Conservation (phyloP, 2,888 invertebrate genomes). For the Scaptomyza cyrtandrae region DNA sequence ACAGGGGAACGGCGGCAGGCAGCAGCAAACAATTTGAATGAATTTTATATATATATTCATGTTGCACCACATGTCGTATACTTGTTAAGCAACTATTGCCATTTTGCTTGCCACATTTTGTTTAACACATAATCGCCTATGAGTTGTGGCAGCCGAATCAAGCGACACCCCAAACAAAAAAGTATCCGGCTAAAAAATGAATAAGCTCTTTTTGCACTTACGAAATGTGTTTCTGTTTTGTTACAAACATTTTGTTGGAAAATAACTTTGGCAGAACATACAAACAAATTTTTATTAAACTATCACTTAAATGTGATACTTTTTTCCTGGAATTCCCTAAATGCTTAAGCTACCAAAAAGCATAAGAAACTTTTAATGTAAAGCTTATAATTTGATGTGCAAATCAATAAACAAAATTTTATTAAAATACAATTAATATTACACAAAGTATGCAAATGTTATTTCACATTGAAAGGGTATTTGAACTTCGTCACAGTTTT, state of each 20-base stretch:
- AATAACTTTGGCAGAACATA: too few relatives aligned
- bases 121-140: too few relatives aligned
- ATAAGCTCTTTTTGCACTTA: constrained; percentile 21
- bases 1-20: neutral
- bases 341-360: too few relatives aligned
- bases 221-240: neutral
- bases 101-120: constrained; percentile 37
- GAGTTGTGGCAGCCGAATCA: constrained; percentile 15
- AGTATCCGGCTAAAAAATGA: constrained; percentile 49
- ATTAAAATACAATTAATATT: too few relatives aligned
- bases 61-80: constrained; percentile 66
- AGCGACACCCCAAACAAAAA: constrained; percentile 9
- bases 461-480: constrained; percentile 1
- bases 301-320: too few relatives aligned
- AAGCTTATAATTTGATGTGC: too few relatives aligned
- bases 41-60: constrained; percentile 40
- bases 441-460: too few relatives aligned
- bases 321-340: too few relatives aligned
- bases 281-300: too few relatives aligned
- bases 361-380: too few relatives aligned
- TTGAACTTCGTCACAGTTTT: neutral
- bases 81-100: constrained; percentile 43
- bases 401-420: too few relatives aligned
- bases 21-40: constrained; percentile 17
- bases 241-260: neutral